phyloP scores from a whole-genome alignment of 2,888 invertebrate species.

The Myopa testacea region DNA sequence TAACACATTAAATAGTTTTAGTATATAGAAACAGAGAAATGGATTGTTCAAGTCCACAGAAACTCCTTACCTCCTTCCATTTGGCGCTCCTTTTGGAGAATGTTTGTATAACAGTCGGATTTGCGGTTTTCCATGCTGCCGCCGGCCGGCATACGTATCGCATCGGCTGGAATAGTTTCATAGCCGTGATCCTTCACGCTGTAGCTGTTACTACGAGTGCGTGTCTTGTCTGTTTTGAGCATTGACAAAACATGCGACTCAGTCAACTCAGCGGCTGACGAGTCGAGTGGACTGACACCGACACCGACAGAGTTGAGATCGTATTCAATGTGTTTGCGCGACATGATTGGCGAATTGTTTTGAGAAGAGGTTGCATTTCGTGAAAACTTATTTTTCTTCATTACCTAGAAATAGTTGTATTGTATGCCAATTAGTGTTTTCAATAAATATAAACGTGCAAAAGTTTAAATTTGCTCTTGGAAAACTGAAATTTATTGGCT shows the following conservation, averaged over 20 bases:
- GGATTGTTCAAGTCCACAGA: background rate
- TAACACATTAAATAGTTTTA: conserved; percentile 31
- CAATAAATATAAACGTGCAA: too few species aligned
- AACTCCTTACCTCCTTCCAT: conserved; percentile 57
- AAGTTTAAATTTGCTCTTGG: too few species aligned
- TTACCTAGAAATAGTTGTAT: conserved; percentile 57
- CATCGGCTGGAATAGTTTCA: conserved; percentile 71
- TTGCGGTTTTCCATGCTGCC: conserved; percentile 63
- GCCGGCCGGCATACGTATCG: conserved; percentile 47
- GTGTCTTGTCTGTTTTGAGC: conserved; percentile 64
- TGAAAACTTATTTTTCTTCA: conserved; percentile 68
- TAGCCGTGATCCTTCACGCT: conserved; percentile 73
- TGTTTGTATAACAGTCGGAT: conserved; percentile 66
- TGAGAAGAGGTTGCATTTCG: conserved; percentile 62
- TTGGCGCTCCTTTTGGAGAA: conserved; percentile 65
- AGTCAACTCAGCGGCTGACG: conserved; percentile 56
- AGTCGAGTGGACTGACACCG: conserved; percentile 59
- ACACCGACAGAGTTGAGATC: conserved; percentile 49
- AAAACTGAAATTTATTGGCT: too few species aligned
- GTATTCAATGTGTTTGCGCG: conserved; percentile 55
- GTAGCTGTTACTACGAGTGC: conserved; percentile 67
- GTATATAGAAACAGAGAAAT: conserved; percentile 7
- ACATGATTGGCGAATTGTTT: conserved; percentile 62
- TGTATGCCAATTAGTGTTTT: background rate
- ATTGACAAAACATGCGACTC: conserved; percentile 47